Conservation (phyloP, 1,140 invertebrate species). For the Linepithema humile region DNA sequence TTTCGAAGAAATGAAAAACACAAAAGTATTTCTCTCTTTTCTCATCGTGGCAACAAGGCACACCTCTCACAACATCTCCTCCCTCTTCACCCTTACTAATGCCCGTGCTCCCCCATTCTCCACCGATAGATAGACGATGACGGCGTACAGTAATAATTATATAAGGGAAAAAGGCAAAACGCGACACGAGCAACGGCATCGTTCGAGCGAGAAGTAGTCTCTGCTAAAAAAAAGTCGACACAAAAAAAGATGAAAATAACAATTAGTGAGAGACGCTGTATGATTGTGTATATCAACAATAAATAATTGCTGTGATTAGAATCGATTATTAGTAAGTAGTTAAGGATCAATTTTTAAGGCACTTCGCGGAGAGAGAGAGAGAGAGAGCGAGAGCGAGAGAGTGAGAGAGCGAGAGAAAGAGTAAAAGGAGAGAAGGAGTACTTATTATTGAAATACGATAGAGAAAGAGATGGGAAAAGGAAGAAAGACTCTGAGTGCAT, state of each 20-base stretch:
- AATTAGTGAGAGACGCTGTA: constrained; percentile 83
- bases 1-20: neutral
- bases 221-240: constrained; percentile 50
- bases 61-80: neutral
- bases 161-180: constrained; percentile 16
- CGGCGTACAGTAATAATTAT: constrained; percentile 52
- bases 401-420: neutral
- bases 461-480: constrained; percentile 31
- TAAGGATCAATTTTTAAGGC: constrained; percentile 82
- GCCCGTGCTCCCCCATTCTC: constrained; percentile 37
- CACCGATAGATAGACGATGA: constrained; percentile 55
- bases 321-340: constrained; percentile 83
- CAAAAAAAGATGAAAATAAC: constrained; percentile 66
- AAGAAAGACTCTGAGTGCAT: constrained; percentile 14
- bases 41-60: constrained; percentile 47
- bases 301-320: constrained; percentile 85
- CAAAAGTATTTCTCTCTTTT: constrained; percentile 62
- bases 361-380: constrained; percentile 64
- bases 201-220: constrained; percentile 66
- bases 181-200: constrained; percentile 49
- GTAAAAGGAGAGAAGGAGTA: neutral
- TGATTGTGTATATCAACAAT: constrained; percentile 85
- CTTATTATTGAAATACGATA: constrained; percentile 28
- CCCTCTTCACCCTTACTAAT: neutral
- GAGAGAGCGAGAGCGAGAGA: constrained; percentile 3